A percentile compares a stretch with the other conserved stretches of the same genome.
Conservation (phyloP, 2,113 vertebrate genomes). For the Paraplagusia blochii region DNA sequence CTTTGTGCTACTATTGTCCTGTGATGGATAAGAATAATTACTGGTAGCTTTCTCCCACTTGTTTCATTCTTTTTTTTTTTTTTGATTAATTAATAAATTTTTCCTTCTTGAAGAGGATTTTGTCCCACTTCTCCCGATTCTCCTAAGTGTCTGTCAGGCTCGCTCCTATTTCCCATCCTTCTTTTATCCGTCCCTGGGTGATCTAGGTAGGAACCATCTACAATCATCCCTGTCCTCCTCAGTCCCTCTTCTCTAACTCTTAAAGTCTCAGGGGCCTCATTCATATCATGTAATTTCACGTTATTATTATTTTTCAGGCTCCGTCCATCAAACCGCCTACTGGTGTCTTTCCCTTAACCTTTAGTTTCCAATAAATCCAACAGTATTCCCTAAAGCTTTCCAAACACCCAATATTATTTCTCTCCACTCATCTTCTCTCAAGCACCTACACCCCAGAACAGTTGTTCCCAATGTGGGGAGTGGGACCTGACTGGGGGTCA, state of each 20-base stretch:
- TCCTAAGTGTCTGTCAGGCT: conserved; percentile 28
- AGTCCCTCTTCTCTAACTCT: conserved; percentile 8
- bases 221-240: conserved; percentile 13
- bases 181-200: conserved; percentile 48
- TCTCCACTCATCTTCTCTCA: conserved; percentile 9
- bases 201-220: conserved; percentile 34
- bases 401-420: conserved; percentile 25
- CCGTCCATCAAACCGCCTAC: conserved; percentile 29
- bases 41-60: conserved; percentile 1
- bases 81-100: no score
- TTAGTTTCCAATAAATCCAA: neutral
- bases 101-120: conserved; percentile 17
- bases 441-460: neutral
- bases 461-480: no score
- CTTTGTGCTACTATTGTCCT: conserved; percentile 10
- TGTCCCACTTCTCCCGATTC: neutral
- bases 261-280: conserved; percentile 33
- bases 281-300: conserved; percentile 19
- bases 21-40: conserved; percentile 31
- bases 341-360: conserved; percentile 12
- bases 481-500: no score
- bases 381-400: conserved; percentile 20
- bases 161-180: conserved; percentile 33
- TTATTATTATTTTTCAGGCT: conserved; percentile 18
- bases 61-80: conserved; percentile 8